Base-by-base conservation (phyloP, 1,140 invertebrate species). In the Diorhabda carinulata region DNA sequence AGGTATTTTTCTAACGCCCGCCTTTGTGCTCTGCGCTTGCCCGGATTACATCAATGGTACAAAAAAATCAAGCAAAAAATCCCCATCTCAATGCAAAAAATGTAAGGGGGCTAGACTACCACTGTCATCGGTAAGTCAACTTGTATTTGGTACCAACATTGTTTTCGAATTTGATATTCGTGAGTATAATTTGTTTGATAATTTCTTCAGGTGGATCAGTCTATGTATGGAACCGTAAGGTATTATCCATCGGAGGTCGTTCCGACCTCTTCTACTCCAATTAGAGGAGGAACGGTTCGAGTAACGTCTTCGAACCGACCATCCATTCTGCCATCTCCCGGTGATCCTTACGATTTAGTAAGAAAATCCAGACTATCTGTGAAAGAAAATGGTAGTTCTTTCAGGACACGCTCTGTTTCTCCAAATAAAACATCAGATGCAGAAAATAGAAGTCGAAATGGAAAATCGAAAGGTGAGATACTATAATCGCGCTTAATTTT, bases 331-430 rank as follows among this genome's bases (percentile, higher is more conserved):
- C 82, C 87, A 5, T 78, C 80, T 81, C 82, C 87, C n/a, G 64
- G 82, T 43, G 91, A 93, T 82, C 91, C 91, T 0, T 93, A 93
- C 81, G 91, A 92, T 81, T 83, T 91, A 67, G 91, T 93, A 89
- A 84, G 92, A 75, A 83, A 90, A 66, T 91, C 87, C 71, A 85
- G 91, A 72, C 77, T 93, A 69, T 87, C 89, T 25, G 88, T 89
- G 3, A 81, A 83, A 67, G 85, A 86, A 45, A 72, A 61, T 9
- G 66, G 63, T n/a, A 76, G 69, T 44, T 73, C 77, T 59, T 79
- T 77, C 66, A 58, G 78, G 57, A 75, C 73, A 5, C 52, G 68
- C 45, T 70, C 71, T 3, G 40, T 70, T 3, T 80, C 79, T 2
- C 76, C 77, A 2, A 61, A 25, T n/a, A 61, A 57, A 57, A 57